Evolutionary conservation across 2,797 vertebrate genomes (phyloP).

Genomic region (Protosalanx chinensis): DNA sequence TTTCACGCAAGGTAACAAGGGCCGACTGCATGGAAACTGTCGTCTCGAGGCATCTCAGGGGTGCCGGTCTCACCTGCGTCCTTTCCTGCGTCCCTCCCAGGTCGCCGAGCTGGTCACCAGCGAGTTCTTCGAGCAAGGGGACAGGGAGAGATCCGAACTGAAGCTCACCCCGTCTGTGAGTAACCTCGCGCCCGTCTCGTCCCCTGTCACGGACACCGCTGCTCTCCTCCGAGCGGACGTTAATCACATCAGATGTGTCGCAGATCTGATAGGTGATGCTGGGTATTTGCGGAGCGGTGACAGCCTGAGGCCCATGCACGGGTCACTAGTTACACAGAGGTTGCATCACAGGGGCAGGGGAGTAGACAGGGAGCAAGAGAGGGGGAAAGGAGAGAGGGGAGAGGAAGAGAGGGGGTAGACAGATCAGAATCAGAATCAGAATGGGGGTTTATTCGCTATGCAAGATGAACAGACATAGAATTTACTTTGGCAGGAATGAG

Average conservation of each 20-base stretch:
- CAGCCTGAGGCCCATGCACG: slow-evolving; percentile 14
- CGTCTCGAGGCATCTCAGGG: too few species aligned
- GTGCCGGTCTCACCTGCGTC: background rate
- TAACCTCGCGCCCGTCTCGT: slow-evolving; percentile 14
- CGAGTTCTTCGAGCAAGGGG: slow-evolving; percentile 98
- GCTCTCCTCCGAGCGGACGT: background rate
- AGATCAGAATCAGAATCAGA: too few species aligned
- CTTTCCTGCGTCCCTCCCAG: slow-evolving; percentile 60
- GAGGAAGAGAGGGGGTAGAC: too few species aligned
- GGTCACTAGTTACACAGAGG: slow-evolving; percentile 39
- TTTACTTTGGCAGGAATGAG: too few species aligned
- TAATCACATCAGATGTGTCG: background rate
- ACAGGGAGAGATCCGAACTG: slow-evolving; percentile 94
- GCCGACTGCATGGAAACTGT: background rate
- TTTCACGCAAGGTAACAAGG: slow-evolving; percentile 90
- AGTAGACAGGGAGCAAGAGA: too few species aligned
- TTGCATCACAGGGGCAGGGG: slow-evolving; percentile 23
- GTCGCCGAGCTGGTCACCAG: slow-evolving; percentile 97
- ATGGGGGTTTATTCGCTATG: too few species aligned
- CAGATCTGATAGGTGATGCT: background rate
- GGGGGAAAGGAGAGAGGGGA: too few species aligned
- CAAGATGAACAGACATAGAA: too few species aligned
- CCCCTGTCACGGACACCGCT: background rate
- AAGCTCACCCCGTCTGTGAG: slow-evolving; percentile 97
- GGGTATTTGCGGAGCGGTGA: background rate